These are phyloP conservation scores for Lasaia peninsularis DNA, from an alignment of 1,140 invertebrate genomes.

Conservation along the genomic window DNA sequence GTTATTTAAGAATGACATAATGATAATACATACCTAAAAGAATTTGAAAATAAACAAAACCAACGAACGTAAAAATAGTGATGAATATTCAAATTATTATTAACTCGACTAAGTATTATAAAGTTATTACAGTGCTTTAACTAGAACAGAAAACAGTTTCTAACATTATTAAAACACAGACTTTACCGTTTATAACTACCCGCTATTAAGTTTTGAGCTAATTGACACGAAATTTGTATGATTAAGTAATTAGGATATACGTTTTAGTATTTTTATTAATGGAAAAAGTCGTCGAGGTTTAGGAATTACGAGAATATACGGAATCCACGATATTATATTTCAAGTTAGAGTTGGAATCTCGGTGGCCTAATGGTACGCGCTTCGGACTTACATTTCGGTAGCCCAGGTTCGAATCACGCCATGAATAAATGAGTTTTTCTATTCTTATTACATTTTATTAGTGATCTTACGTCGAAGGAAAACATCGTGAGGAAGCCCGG, in stretches of 20 bases:
- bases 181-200: neutral
- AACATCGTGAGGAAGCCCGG: too few species aligned
- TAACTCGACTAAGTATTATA: neutral
- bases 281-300: neutral
- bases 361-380: too few species aligned
- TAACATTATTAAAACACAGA: neutral
- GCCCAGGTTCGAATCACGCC: too few species aligned
- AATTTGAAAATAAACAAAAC: neutral
- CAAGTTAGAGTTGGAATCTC: too few species aligned
- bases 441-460: too few species aligned
- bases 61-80: neutral
- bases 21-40: neutral
- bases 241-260: neutral
- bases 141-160: conserved; percentile 8
- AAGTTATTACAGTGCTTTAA: neutral
- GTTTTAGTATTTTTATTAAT: neutral
- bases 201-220: conserved; percentile 3
- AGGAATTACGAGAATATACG: too few species aligned
- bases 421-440: too few species aligned
- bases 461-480: too few species aligned
- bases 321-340: too few species aligned
- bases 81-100: neutral
- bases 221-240: neutral
- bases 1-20: too few species aligned
- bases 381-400: too few species aligned